Conservation (phyloP, 2,113 vertebrate genomes). For the Triplophysa siluroides region DNA sequence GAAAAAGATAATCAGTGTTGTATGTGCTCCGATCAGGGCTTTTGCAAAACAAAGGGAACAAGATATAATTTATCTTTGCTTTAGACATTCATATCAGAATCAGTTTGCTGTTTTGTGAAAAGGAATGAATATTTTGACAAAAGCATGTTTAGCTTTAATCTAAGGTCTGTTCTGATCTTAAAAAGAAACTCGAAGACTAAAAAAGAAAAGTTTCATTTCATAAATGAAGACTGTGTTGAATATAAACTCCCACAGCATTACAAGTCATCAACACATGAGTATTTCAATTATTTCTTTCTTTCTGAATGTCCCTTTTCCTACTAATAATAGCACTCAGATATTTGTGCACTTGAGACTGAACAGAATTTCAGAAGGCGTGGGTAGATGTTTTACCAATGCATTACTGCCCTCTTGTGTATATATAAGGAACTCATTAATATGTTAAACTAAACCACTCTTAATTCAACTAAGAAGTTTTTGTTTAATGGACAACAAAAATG, state of each 20-base stretch:
- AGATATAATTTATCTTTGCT: background rate
- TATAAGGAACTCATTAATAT: too few species aligned
- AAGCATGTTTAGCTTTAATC: too few species aligned
- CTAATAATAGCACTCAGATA: background rate
- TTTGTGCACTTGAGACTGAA: background rate
- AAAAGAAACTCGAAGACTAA: too few species aligned
- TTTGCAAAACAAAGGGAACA: constrained; percentile 12
- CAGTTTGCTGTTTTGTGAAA: background rate
- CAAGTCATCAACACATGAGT: too few species aligned
- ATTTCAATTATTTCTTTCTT: background rate
- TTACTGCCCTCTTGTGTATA: constrained; percentile 5
- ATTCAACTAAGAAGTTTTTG: background rate
- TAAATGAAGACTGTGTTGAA: too few species aligned
- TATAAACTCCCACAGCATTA: too few species aligned
- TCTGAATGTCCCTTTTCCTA: background rate
- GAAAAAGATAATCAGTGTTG: background rate
- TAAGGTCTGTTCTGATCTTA: too few species aligned
- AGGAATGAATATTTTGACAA: too few species aligned
- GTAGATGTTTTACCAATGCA: background rate
- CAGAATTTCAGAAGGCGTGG: background rate
- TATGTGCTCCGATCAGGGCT: constrained; percentile 19
- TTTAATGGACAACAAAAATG: background rate
- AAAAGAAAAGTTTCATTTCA: too few species aligned
- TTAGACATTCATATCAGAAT: background rate
- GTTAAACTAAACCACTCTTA: constrained; percentile 19